These are phyloP conservation scores for Diarsia mendica DNA, from an alignment of 2,888 invertebrate genomes.

Conservation along the genomic window DNA sequence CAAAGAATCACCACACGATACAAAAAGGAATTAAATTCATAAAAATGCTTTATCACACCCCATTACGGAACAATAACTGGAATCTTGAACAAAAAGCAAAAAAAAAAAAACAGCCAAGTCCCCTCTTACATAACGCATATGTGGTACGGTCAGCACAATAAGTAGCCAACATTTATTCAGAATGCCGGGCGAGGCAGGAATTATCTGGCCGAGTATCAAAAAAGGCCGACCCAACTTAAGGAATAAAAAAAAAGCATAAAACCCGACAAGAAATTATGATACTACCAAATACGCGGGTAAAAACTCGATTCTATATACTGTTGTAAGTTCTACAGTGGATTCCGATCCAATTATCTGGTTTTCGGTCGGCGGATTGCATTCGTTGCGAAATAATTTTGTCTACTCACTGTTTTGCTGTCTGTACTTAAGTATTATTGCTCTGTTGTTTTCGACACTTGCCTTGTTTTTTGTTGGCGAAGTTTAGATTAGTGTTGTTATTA, in stretches of 20 bases:
- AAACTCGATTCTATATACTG: slow-evolving; percentile 79
- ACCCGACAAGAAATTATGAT: slow-evolving; percentile 88
- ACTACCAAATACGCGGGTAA: slow-evolving; percentile 87
- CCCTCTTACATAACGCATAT: slow-evolving; percentile 73
- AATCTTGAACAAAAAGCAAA: slow-evolving; percentile 68
- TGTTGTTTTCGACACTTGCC: slow-evolving; percentile 61
- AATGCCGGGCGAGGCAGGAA: slow-evolving; percentile 77
- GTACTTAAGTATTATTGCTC: slow-evolving; percentile 64
- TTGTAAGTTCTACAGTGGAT: slow-evolving; percentile 73
- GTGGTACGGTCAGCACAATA: slow-evolving; percentile 73
- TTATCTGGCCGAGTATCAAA: slow-evolving; percentile 83
- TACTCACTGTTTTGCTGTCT: slow-evolving; percentile 66
- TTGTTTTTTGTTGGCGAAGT: slow-evolving; percentile 45
- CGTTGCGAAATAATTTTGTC: slow-evolving; percentile 73
- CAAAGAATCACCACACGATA: slow-evolving; percentile 62
- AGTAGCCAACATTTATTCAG: slow-evolving; percentile 78
- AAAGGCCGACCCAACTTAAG: slow-evolving; percentile 76
- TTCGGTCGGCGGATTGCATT: slow-evolving; percentile 66
- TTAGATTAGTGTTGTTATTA: slow-evolving; percentile 45
- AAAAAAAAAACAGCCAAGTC: slow-evolving; percentile 61
- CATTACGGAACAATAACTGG: slow-evolving; percentile 79
- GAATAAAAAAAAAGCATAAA: slow-evolving; percentile 74
- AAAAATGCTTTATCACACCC: slow-evolving; percentile 81
- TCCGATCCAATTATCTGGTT: slow-evolving; percentile 76
- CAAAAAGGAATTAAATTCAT: slow-evolving; percentile 71